A percentile compares a stretch with the other conserved stretches of the same genome.
Evolutionary conservation across 1,140 invertebrate species (phyloP).

Genomic region (Sarcophaga peregrina): DNA sequence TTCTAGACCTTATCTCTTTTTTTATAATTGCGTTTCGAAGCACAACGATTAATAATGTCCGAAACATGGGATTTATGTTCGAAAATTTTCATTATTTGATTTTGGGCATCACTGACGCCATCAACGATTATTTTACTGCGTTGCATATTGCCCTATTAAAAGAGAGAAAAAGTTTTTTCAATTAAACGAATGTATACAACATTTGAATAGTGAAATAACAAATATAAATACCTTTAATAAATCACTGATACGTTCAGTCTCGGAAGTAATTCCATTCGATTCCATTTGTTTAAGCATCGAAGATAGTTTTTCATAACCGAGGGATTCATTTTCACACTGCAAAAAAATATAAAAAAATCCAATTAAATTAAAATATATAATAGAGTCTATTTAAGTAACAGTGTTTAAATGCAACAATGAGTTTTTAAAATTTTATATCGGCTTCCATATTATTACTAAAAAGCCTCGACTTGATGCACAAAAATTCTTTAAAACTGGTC

Average conservation of each 20-base stretch:
- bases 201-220: background rate
- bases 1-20: conserved; percentile 78
- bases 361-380: background rate
- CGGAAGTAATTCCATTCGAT: conserved; percentile 73
- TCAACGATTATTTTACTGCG: conserved; percentile 92
- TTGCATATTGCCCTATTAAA: conserved; percentile 88
- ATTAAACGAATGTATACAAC: background rate
- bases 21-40: conserved; percentile 90
- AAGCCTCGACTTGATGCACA: too few relatives aligned
- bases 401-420: too few relatives aligned
- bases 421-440: too few relatives aligned
- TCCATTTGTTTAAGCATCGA: conserved; percentile 75
- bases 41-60: conserved; percentile 89
- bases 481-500: too few relatives aligned
- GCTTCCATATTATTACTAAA: too few relatives aligned
- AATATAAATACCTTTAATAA: conserved; percentile 79
- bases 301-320: conserved; percentile 75
- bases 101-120: conserved; percentile 87
- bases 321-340: conserved; percentile 70
- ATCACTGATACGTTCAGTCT: conserved; percentile 80
- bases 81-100: conserved; percentile 88
- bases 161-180: background rate
- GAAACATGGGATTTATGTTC: conserved; percentile 89
- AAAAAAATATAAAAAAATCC: conserved; percentile 46
- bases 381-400: background rate